Percentiles rank a stretch among this genome's conserved stretches.
phyloP scores from a whole-genome alignment of 2,797 vertebrate species.

The Pempheris klunzingeri region DNA sequence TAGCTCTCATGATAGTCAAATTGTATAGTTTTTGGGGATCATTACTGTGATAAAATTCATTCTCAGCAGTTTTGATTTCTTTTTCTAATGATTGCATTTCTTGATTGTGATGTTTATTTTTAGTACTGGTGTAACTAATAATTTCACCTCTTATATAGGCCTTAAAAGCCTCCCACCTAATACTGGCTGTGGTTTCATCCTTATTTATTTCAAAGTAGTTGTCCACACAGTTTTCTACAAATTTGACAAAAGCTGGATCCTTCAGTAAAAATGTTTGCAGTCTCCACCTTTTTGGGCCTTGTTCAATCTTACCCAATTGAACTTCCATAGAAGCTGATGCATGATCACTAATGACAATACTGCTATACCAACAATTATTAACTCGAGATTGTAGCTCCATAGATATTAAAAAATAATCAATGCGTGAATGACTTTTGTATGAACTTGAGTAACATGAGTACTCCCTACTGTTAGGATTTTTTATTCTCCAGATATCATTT shows the following conservation, averaged over 20 bases:
- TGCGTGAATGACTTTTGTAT: no score
- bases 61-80: not conserved
- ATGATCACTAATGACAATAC: slow-evolving; percentile 27
- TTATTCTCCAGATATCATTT: no score
- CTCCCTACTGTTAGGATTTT: no score
- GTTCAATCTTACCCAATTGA: not conserved
- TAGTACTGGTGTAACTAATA: not conserved
- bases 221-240: not conserved
- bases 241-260: no score
- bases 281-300: slow-evolving; percentile 2
- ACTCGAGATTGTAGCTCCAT: not conserved
- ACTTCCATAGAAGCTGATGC: not conserved
- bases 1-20: not conserved
- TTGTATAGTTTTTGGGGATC: not conserved
- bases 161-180: slow-evolving; percentile 29
- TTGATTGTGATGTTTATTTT: not conserved
- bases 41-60: not conserved
- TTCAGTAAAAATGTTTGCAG: not conserved
- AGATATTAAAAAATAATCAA: no score
- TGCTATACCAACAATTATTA: slow-evolving; percentile 2
- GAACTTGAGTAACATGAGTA: no score
- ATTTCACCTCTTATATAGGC: slow-evolving; percentile 13
- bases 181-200: not conserved
- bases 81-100: not conserved
- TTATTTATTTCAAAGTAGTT: slow-evolving; percentile 7